Base-by-base conservation (phyloP, 2,797 vertebrate species). In the Mus spretus region DNA sequence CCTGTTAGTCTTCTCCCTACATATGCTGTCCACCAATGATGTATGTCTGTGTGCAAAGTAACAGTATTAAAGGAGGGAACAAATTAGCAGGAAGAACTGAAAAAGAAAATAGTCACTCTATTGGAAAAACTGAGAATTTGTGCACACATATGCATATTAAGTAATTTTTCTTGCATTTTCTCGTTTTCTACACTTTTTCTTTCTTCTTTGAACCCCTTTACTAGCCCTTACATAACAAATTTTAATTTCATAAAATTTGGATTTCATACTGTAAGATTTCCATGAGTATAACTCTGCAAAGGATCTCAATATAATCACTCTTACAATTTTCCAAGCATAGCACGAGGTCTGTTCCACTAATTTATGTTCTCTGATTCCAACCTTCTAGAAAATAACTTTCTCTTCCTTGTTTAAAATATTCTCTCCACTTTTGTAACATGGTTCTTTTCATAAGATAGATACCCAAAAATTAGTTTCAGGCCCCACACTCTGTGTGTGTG, bases 231-330 rank as follows among this genome's bases (percentile, higher is more conserved):
- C 12, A 22, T 31, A n/a, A 83, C 15, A 37, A 28, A 47, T 80
- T 65, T 44, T 37, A 9, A 91, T 92, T 88, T 50, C 12, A 55
- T 37, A 24, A 57, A 65, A 90, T 47, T 15, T 81, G 13, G 59
- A 90, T 86, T 90, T 91, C 19, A 3, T 84, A 24, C 55, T 74
- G 28, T 44, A 80, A 94, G 3, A 79, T 59, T 83, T 91, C 63
- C 14, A 40, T 19, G 28, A 40, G 24, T 81, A n/a, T 40, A 59
- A 4, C 10, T 59, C 55, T 65, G 28, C 4, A 74, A 78, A 89
- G 63, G 17, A 14, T 40, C 20, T 59, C 90, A 82, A 10, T 14
- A 70, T 59, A 34, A n/a, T 57, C 61, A 20, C 15, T 72, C 4
- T 67, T 22, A 55, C 4, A 7, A 5, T 55, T 5, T 5, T 2